Conservation (phyloP, 2,888 invertebrate genomes). For the Melieria picta region DNA sequence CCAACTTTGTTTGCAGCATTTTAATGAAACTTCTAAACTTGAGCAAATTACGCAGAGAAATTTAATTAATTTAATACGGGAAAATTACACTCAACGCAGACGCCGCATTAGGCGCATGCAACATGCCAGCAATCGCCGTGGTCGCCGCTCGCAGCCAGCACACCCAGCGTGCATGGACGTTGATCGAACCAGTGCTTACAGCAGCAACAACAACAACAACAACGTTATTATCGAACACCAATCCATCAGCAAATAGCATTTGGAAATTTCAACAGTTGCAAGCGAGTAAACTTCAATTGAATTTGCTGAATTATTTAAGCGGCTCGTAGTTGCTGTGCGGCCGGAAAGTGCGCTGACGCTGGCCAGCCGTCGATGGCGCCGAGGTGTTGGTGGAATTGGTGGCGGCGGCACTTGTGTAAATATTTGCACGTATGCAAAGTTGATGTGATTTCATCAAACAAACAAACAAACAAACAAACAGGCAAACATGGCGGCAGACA, state of each 20-base stretch:
- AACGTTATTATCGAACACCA: neutral
- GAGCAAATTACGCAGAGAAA: conserved; percentile 39
- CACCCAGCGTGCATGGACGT: neutral
- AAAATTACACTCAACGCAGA: neutral
- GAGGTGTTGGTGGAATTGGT: conserved; percentile 6
- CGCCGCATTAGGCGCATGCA: conserved; percentile 6
- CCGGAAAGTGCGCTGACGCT: neutral
- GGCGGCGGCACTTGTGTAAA: conserved; percentile 26
- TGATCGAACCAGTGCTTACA: neutral
- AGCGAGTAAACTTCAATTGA: conserved; percentile 34
- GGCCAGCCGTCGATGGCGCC: too few relatives aligned
- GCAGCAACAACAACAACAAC: neutral
- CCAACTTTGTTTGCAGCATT: conserved; percentile 29
- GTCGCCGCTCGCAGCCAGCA: too few relatives aligned
- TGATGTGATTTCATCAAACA: conserved; percentile 32
- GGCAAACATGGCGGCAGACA: neutral
- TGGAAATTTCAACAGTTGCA: conserved; percentile 31
- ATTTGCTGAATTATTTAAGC: conserved; percentile 36
- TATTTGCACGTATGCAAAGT: conserved; percentile 34
- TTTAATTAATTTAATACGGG: conserved; percentile 38
- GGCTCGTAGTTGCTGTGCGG: neutral
- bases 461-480: conserved; percentile 14
- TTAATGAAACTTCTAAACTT: conserved; percentile 35
- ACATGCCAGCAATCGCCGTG: neutral
- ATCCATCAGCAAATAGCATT: conserved; percentile 28